Conservation (phyloP, 2,888 invertebrate genomes). For the Amphipoea oculea region DNA sequence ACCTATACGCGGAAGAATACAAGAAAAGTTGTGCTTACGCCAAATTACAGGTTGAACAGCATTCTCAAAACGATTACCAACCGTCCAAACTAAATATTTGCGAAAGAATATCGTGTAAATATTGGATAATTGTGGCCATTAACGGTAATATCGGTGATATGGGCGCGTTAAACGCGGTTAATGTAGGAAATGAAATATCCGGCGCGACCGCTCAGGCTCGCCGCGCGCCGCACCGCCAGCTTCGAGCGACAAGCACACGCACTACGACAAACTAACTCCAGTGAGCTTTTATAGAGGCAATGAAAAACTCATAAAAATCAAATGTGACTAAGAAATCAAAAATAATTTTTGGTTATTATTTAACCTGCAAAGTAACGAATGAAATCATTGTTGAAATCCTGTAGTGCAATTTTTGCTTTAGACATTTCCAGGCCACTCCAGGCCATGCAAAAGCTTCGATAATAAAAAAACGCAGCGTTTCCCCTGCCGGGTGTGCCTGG, state of each 20-base stretch:
- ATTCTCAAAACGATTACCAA: conserved; percentile 15
- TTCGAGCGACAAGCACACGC: conserved; percentile 17
- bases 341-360: not conserved
- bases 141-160: conserved; percentile 65
- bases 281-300: not conserved
- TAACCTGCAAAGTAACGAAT: not conserved
- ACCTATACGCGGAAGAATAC: not conserved
- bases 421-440: not conserved
- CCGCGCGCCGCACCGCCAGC: conserved; percentile 1
- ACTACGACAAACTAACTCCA: conserved; percentile 17
- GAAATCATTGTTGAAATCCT: not conserved
- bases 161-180: conserved; percentile 63
- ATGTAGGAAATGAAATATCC: conserved; percentile 81
- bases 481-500: conserved; percentile 19
- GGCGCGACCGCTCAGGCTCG: conserved; percentile 50
- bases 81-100: conserved; percentile 55
- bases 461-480: conserved; percentile 34
- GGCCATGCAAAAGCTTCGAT: not conserved
- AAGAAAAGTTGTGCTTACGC: not conserved
- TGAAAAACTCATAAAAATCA: not conserved
- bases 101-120: conserved; percentile 64
- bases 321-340: not conserved
- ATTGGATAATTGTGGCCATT: conserved; percentile 69
- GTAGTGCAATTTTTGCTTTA: not conserved
- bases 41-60: conserved; percentile 3